phyloP scores from a whole-genome alignment of 2,113 vertebrate genomes.

The Haemorhous mexicanus region DNA sequence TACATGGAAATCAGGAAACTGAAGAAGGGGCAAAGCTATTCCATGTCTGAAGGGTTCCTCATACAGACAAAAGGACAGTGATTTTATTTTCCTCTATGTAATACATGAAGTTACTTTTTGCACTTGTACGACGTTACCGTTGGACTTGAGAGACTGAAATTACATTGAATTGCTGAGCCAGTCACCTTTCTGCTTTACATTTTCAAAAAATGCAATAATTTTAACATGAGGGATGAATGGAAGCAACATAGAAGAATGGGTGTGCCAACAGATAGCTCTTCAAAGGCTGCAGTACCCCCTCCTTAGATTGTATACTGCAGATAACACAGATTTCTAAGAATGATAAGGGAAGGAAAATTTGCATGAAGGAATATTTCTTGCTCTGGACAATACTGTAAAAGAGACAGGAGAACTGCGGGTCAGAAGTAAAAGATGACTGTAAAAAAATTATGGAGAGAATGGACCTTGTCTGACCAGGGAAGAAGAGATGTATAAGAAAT shows the following conservation, averaged over 20 bases:
- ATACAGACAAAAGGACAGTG: neutral
- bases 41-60: neutral
- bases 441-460: neutral
- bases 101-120: neutral
- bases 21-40: neutral
- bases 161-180: neutral
- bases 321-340: slow-evolving; percentile 21
- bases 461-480: neutral
- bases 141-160: neutral
- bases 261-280: neutral
- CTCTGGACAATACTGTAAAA: neutral
- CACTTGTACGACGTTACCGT: neutral
- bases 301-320: neutral
- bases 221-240: neutral
- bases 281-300: neutral
- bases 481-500: neutral
- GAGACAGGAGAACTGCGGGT: neutral
- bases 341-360: neutral
- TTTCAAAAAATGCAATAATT: neutral
- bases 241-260: neutral
- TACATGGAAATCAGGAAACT: neutral
- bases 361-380: neutral
- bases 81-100: neutral
- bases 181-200: neutral
- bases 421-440: neutral